These are phyloP conservation scores for Typhlomys cinereus DNA, from an alignment of 2,113 vertebrate genomes.

Conservation along the genomic window DNA sequence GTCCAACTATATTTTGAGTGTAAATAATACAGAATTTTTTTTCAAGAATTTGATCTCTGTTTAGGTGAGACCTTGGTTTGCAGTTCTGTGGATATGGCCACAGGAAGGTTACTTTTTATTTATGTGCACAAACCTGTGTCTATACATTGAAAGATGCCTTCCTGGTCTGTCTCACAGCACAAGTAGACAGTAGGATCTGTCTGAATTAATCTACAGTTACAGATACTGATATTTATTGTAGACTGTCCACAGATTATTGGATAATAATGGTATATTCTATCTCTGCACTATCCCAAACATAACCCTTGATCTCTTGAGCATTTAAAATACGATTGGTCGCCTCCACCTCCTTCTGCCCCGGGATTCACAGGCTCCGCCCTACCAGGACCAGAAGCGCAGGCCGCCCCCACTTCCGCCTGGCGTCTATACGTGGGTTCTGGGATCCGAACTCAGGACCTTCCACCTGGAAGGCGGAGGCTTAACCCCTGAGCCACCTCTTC, in stretches of 20 bases:
- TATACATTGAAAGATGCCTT: not conserved
- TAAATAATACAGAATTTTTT: not conserved
- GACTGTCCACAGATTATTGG: not conserved
- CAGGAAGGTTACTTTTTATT: not conserved
- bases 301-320: not conserved
- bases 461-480: too few species aligned
- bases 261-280: not conserved
- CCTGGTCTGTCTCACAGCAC: too few species aligned
- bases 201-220: too few species aligned
- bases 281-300: not conserved
- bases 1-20: not conserved
- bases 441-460: too few species aligned
- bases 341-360: too few species aligned
- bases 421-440: too few species aligned
- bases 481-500: too few species aligned
- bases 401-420: too few species aligned
- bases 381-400: too few species aligned
- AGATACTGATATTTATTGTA: too few species aligned
- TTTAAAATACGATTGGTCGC: not conserved
- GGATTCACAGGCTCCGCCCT: too few species aligned
- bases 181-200: too few species aligned
- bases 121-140: not conserved
- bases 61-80: not conserved
- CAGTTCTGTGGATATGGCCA: not conserved
- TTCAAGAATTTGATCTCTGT: not conserved